Percentiles rank a stretch among this genome's conserved stretches.
These are phyloP conservation scores for Lepidocolaptes lacrymiger DNA, from an alignment of 2,797 vertebrate species.

Conservation along the genomic window DNA sequence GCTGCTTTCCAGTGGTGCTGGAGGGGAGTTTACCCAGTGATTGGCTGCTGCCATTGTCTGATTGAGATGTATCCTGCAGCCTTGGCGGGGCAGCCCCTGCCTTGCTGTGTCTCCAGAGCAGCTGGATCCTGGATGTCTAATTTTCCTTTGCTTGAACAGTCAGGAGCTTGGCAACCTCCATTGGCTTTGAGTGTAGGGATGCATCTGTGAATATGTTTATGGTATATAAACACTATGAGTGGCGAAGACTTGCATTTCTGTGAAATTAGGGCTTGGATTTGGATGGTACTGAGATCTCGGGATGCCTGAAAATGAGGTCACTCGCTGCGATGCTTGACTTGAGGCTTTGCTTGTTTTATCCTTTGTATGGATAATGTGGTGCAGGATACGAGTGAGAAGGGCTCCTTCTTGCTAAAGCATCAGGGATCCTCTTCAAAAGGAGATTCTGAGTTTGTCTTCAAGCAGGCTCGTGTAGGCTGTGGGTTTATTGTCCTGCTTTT, in stretches of 20 bases:
- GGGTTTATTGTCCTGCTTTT: background rate
- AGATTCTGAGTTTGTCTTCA: background rate
- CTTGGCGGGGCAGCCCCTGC: background rate
- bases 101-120: background rate
- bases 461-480: background rate
- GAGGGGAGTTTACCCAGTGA: background rate
- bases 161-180: background rate
- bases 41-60: background rate
- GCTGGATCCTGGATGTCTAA: background rate
- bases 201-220: background rate
- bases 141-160: background rate
- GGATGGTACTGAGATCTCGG: background rate
- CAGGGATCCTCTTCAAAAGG: background rate
- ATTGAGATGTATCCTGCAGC: conserved; percentile 41
- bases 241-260: background rate
- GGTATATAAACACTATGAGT: background rate
- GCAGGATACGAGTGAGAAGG: background rate
- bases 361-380: background rate
- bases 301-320: background rate
- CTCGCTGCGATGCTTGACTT: background rate
- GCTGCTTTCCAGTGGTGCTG: background rate
- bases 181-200: background rate
- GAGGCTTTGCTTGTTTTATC: background rate
- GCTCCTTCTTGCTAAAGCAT: background rate
- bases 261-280: background rate